Evolutionary conservation across 2,797 vertebrate genomes (phyloP), one percentile per base, ranked within the genome.

Genomic region (Brotula barbata): DNA sequence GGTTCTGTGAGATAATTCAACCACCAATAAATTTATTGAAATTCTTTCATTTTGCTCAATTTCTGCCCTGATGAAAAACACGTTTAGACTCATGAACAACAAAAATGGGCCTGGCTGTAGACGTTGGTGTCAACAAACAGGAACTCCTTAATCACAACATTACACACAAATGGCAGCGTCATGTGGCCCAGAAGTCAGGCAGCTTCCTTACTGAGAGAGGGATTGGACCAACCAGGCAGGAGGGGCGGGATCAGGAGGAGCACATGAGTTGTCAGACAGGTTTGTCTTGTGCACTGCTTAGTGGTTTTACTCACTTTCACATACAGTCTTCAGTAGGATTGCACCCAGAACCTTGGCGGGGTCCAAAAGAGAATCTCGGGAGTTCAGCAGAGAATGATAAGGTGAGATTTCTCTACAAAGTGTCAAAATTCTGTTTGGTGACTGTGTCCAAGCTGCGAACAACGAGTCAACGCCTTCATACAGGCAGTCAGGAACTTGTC

Each of bases 241-340:
- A 55, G 64, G 44, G 86, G 81, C 44, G 71, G 85, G 42, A 28
- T 51, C 37, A 68, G 45, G 49, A 57, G 48, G 16, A 36, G 77
- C 75, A 68, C 74, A 52, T 48, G 77, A 85, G 78, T 84, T 78
- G 87, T 89, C 79, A 78, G 69, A 89, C 89, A 88, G 88, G 89
- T 91, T 90, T 64, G 67, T 76, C 81, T 72, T 70, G 62, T 23
- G 64, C n/a, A 58, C 62, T 62, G 62, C 59, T 56, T 40, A 63
- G 53, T 62, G 64, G 25, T 55, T 53, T 74, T 59, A 43, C 47
- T 69, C 68, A 20, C 45, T 15, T 12, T 63, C 47, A 49, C 68
- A 50, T 41, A 43, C 23, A n/a, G 21, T 47, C 11, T 19, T 19
- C 34, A 20, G 40, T 12, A 21, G 48, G 49, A 31, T 37, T 14